Evolutionary conservation across 2,797 vertebrate species (phyloP), one percentile per base, ranked within the genome.

Genomic region (Carduelis carduelis): DNA sequence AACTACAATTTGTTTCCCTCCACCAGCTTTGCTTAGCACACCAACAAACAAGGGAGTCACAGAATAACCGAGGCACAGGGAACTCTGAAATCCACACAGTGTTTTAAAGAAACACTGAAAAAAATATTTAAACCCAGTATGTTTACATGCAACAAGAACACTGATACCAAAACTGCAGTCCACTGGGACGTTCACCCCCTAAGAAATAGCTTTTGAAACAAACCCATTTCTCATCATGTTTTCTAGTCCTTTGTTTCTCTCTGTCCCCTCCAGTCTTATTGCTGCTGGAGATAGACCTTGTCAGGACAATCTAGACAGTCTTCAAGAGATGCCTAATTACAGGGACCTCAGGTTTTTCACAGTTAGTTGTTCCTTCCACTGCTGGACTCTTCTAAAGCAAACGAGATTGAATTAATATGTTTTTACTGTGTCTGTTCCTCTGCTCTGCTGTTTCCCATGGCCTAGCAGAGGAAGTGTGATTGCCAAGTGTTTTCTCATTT

Each of bases 401-500:
- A 87, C 4, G 11, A 89, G 52, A 84, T 57, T 91, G 93, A 94
- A 83, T 93, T 83, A 92, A 77, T 80, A 90, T 95, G 88, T 93
- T 97, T 96, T 94, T 93, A 91, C 88, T 95, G 83, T 89, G 87
- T 89, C 81, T 71, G 56, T 70, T 94, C 66, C 71, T 90, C 81
- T 83, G n/a, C 46, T 95, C 39, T 90, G 69, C 93, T 53, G 39
- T 94, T 97, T 97, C 95, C 94, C 94, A 93, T 94, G 95, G 91
- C 64, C 93, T 83, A 92, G 65, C 46, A 83, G 83, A 96, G 93
- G 95, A 96, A 96, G 93, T 89, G 80, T 70, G 84, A 94, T 91
- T 91, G 89, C 92, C 95, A 96, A 95, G 59, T 93, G 80, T 96
- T 97, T 96, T 94, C 92, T 95, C 90, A 94, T 87, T 94, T 89